A percentile compares a stretch with the other conserved stretches of the same genome.
These are phyloP conservation scores for Pogonomyrmex barbatus DNA, from an alignment of 1,140 invertebrate species.

Conservation along the genomic window DNA sequence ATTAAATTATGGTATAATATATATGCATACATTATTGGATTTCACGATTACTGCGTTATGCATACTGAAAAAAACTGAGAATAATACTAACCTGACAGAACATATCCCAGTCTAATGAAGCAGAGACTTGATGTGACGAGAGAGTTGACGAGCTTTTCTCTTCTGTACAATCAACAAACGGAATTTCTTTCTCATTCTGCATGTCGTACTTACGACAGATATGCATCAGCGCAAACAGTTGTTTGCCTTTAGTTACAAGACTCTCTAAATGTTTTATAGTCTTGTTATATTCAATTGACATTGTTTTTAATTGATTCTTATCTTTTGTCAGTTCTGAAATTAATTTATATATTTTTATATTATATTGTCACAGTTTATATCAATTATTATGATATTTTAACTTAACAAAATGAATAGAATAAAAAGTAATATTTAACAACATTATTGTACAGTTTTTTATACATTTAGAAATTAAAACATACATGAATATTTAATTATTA, in stretches of 20 bases:
- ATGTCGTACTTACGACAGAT: slow-evolving; percentile 81
- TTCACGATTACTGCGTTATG: too few species aligned
- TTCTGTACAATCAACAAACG: slow-evolving; percentile 11
- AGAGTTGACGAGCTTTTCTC: neutral
- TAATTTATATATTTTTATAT: slow-evolving; percentile 13
- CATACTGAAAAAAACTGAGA: too few species aligned
- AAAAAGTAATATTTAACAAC: neutral
- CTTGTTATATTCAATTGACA: slow-evolving; percentile 73
- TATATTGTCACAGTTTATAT: neutral
- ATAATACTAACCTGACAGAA: slow-evolving; percentile 7
- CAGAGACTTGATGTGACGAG: neutral
- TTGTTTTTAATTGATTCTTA: slow-evolving; percentile 70
- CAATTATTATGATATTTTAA: neutral
- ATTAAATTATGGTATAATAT: too few species aligned
- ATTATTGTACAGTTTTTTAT: neutral
- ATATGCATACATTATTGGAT: too few species aligned
- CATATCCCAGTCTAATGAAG: neutral
- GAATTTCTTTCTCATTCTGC: slow-evolving; percentile 74
- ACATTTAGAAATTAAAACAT: neutral
- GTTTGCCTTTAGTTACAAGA: slow-evolving; percentile 57
- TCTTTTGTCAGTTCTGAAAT: slow-evolving; percentile 75
- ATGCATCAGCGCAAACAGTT: slow-evolving; percentile 62
- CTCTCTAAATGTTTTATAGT: slow-evolving; percentile 23
- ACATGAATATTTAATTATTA: neutral
- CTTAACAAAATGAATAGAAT: neutral